These are phyloP conservation scores for Meleagris gallopavo DNA, from an alignment of 2,113 vertebrate species.

Conservation along the genomic window DNA sequence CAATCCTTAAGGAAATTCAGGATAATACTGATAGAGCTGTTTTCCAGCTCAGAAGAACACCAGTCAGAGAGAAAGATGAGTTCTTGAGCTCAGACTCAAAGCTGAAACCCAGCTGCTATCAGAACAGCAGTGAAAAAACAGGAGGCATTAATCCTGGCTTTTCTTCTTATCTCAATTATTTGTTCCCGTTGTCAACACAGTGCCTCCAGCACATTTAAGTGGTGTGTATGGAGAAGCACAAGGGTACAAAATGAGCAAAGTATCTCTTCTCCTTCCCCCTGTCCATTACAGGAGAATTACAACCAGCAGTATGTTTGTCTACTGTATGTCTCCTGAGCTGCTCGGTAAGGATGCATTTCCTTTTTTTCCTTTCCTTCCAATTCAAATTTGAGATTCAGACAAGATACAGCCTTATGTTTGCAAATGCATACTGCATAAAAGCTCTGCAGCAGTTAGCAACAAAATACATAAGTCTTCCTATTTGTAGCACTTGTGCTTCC, in stretches of 20 bases:
- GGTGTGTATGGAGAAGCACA: background rate
- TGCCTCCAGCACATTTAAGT: background rate
- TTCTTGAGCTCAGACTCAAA: background rate
- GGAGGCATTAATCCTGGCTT: background rate
- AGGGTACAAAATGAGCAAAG: background rate
- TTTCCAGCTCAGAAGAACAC: background rate
- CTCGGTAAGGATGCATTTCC: background rate
- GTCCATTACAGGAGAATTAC: background rate
- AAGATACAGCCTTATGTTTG: background rate
- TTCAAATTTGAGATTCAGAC: background rate
- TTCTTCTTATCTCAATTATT: background rate
- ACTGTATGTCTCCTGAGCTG: fast-evolving
- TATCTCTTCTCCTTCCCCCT: background rate
- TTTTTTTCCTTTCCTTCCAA: background rate
- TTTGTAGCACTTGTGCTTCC: background rate
- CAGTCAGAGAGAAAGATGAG: background rate
- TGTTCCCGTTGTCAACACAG: background rate
- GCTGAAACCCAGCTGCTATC: background rate
- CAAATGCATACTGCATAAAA: background rate
- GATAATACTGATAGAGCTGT: background rate
- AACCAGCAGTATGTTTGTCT: background rate
- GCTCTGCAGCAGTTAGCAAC: background rate
- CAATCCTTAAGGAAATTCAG: background rate
- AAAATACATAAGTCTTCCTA: background rate
- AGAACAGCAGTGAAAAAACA: background rate